These are phyloP conservation scores for Notarius lentiginosus DNA, from an alignment of 2,113 vertebrate genomes.

Conservation along the genomic window DNA sequence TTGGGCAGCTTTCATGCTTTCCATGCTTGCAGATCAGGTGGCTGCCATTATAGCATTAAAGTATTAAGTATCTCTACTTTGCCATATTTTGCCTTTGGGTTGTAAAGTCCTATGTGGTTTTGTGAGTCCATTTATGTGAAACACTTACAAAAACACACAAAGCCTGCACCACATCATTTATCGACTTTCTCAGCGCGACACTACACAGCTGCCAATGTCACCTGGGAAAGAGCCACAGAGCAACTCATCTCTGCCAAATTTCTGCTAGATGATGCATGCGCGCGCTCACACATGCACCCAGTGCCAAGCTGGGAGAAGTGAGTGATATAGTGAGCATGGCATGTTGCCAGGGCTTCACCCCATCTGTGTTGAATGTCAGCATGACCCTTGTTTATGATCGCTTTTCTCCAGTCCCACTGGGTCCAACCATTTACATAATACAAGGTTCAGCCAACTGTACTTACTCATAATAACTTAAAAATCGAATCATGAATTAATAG, in stretches of 20 bases:
- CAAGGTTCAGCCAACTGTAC: not conserved
- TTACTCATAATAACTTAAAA: not conserved
- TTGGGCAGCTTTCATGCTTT: not conserved
- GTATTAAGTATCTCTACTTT: not conserved
- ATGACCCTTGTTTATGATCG: conserved; percentile 1
- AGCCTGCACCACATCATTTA: not conserved
- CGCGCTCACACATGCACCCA: not conserved
- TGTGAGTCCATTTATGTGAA: not conserved
- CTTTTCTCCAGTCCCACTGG: not conserved
- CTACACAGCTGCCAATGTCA: not conserved
- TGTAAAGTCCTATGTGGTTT: not conserved
- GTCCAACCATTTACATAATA: not conserved
- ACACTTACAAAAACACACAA: not conserved
- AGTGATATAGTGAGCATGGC: not conserved
- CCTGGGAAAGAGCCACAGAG: not conserved
- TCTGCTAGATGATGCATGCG: not conserved
- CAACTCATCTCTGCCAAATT: conserved; percentile 1
- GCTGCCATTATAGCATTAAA: not conserved
- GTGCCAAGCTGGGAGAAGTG: not conserved
- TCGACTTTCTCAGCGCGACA: not conserved
- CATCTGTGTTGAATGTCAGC: conserved; percentile 11
- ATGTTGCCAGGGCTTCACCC: not conserved
- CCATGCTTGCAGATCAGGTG: not conserved
- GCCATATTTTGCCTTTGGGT: not conserved
- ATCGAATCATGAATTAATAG: not conserved